These are phyloP conservation scores for Nesoenas mayeri DNA, from an alignment of 2,113 vertebrate genomes.

Conservation along the genomic window DNA sequence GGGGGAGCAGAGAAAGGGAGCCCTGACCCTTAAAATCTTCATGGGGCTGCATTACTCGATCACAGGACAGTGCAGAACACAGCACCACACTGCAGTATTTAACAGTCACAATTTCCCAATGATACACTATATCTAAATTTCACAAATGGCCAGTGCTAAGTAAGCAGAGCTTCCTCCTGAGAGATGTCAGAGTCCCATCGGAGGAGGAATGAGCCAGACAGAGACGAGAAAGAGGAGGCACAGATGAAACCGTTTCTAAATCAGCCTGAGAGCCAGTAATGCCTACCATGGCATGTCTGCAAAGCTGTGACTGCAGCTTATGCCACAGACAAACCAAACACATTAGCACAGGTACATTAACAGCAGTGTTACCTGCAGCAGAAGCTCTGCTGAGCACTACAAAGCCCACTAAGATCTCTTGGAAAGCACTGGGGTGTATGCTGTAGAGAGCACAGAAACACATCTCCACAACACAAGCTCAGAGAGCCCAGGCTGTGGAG, in stretches of 20 bases:
- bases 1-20: neutral
- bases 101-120: neutral
- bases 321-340: neutral
- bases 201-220: neutral
- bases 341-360: neutral
- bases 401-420: neutral
- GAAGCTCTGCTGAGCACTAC: neutral
- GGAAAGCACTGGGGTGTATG: neutral
- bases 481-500: neutral
- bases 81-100: neutral
- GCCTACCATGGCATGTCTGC: rapidly evolving
- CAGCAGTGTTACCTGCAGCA: neutral
- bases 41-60: neutral
- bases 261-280: neutral
- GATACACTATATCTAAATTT: neutral
- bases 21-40: neutral
- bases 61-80: neutral
- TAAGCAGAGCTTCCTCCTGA: neutral
- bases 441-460: neutral
- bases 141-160: neutral
- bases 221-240: rapidly evolving
- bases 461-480: neutral
- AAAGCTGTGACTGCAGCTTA: neutral
- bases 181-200: neutral
- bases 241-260: neutral